A percentile compares a stretch with the other conserved stretches of the same genome.
Conservation (phyloP, 2,888 invertebrate species). For the Melinaea marsaeus region DNA sequence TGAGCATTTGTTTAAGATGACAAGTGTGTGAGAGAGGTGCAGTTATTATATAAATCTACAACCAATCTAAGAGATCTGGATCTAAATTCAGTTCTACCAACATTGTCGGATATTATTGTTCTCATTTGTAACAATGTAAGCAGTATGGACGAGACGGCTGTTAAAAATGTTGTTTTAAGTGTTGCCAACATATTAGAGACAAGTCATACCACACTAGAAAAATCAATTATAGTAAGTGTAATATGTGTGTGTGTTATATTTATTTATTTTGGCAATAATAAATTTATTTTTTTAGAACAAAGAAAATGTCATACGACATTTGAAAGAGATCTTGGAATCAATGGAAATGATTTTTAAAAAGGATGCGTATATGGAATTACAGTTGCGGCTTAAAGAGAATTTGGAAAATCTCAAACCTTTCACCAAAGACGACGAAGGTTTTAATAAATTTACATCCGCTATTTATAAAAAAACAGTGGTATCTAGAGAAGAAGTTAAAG, state of each 20-base stretch:
- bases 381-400: conserved; percentile 38
- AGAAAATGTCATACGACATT: conserved; percentile 21
- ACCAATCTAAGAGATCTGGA: conserved; percentile 11
- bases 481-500: conserved; percentile 25
- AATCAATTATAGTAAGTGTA: conserved; percentile 36
- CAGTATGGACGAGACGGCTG: conserved; percentile 31
- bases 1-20: conserved; percentile 14
- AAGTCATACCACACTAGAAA: conserved; percentile 31
- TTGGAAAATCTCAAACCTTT: conserved; percentile 34
- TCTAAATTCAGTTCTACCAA: conserved; percentile 10
- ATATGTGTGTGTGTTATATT: not conserved
- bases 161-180: conserved; percentile 38
- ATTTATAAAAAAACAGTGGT: conserved; percentile 12
- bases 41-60: conserved; percentile 13
- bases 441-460: conserved; percentile 13
- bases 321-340: conserved; percentile 39
- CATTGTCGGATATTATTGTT: conserved; percentile 42
- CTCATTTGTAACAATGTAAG: conserved; percentile 37
- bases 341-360: conserved; percentile 38
- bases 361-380: conserved; percentile 36
- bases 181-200: conserved; percentile 42
- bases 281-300: conserved; percentile 39
- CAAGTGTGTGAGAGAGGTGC: conserved; percentile 13
- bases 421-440: conserved; percentile 16
- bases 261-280: conserved; percentile 3